Evolutionary conservation across 1,140 invertebrate species (phyloP), one percentile per base, ranked within the genome.

Genomic region (Glossosoma conforme): DNA sequence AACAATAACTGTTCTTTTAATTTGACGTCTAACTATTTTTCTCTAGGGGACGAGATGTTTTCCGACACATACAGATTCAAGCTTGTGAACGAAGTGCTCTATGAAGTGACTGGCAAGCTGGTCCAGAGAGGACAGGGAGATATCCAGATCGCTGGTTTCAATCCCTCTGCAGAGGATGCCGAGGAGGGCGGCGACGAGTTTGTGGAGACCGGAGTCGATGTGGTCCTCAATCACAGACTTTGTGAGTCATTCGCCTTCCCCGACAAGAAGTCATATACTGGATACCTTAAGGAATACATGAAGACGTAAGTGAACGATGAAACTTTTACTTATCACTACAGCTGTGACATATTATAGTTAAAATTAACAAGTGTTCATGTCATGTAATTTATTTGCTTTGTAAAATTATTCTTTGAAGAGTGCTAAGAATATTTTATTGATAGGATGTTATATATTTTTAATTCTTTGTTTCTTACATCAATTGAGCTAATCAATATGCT

Each of bases 1-100:
- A n/a, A n/a, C n/a, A n/a, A n/a, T n/a, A n/a, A n/a, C n/a, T n/a
- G n/a, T n/a, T n/a, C n/a, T n/a, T n/a, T n/a, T n/a, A n/a, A n/a
- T n/a, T n/a, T n/a, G n/a, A n/a, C n/a, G n/a, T n/a, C n/a, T n/a
- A n/a, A n/a, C n/a, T n/a, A n/a, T n/a, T n/a, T n/a, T n/a, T n/a
- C n/a, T n/a, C 67, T 76, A 91, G 92, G 91, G 61, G 94, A 98
- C 72, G 95, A 98, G 76, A 93, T 98, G 86, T 96, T 96, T 77
- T 93, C 93, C 25, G 95, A 98, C 74, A 89, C 90, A n/a, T 96
- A 93, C 69, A 96, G 89, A 76, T 84, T 95, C 51, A 93, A 96
- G 68, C 71, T 97, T 38, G 78, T 97, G 10, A 92, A 97, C 67
- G 89, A 94, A 68, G 91, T 94, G 19, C 66, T 97, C 28, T 98